Evolutionary conservation across 2,797 vertebrate genomes (phyloP), one percentile per base, ranked within the genome.

Genomic region (Silurus aristotelis): DNA sequence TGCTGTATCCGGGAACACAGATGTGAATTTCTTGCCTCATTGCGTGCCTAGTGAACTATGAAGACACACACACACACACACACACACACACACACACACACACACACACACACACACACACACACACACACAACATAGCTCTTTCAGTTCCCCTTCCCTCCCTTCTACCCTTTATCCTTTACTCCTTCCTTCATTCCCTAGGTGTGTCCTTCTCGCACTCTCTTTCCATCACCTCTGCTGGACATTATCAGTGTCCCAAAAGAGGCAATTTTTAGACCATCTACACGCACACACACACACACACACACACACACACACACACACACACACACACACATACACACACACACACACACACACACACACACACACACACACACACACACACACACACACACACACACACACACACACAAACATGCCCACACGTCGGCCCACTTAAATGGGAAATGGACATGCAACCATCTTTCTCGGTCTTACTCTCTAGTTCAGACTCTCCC

Each of bases 11-110:
- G 66, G 43, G 38, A 84, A 64, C 72, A 87, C 90, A 91, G 87
- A 87, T 89, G 87, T 85, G 83, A 58, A 87, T 87, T 89, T 90
- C 22, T 56, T 75, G 82, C 86, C 46, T 90, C 83, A 72, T 66
- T 89, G 79, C 56, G 82, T 82, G 75, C 61, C 76, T 63, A 88
- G 38, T 88, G 78, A 89, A 89, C 64, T 80, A 72, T 82, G n/a
- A 85, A 67, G 12, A 64, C 25, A 43, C 73, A 52, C 43, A 46
- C 60, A 71, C 43, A 56, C 72, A 82, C 73, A 80, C 46, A 61
- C 38, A 38, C 38, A 38, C 38, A 38, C 38, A 38, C 38, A 38
- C 38, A 75, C 84, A 86, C 82, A 67, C 19, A 83, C 78, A 82
- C 46, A 73, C 72, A 79, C 71, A 60, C 67, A 25, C 31, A 68